phyloP scores from a whole-genome alignment of 2,113 vertebrate species.

The Gymnorhina tibicen region DNA sequence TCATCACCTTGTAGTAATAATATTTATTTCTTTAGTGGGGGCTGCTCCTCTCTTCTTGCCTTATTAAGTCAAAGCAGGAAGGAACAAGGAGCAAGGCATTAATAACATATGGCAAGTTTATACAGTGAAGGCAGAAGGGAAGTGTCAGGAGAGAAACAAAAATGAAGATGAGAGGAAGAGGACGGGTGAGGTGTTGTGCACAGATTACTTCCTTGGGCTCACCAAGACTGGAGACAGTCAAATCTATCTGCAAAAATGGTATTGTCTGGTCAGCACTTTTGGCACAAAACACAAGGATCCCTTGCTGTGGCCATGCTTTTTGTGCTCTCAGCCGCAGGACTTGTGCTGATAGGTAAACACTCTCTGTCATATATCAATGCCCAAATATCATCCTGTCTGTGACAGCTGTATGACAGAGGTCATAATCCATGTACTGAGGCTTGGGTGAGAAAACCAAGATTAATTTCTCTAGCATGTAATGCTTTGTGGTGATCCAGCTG shows the following conservation, averaged over 20 bases:
- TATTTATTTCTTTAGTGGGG: constrained; percentile 35
- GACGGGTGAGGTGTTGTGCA: background rate
- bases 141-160: background rate
- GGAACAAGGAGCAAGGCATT: constrained; percentile 40
- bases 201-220: background rate
- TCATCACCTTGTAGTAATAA: background rate
- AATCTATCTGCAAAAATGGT: background rate
- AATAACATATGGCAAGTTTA: constrained; percentile 71
- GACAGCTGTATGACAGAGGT: background rate
- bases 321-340: background rate
- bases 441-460: background rate
- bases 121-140: constrained; percentile 27
- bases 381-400: background rate
- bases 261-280: background rate
- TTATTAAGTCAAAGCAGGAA: constrained; percentile 70
- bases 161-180: background rate
- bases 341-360: background rate
- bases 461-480: background rate
- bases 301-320: background rate
- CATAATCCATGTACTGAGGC: background rate
- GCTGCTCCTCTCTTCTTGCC: constrained; percentile 44
- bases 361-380: background rate
- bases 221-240: background rate
- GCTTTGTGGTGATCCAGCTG: background rate
- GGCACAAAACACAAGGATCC: background rate